A percentile compares a stretch with the other conserved stretches of the same genome.
phyloP scores from a whole-genome alignment of 2,888 invertebrate species.

The Nomada ruficornis region DNA sequence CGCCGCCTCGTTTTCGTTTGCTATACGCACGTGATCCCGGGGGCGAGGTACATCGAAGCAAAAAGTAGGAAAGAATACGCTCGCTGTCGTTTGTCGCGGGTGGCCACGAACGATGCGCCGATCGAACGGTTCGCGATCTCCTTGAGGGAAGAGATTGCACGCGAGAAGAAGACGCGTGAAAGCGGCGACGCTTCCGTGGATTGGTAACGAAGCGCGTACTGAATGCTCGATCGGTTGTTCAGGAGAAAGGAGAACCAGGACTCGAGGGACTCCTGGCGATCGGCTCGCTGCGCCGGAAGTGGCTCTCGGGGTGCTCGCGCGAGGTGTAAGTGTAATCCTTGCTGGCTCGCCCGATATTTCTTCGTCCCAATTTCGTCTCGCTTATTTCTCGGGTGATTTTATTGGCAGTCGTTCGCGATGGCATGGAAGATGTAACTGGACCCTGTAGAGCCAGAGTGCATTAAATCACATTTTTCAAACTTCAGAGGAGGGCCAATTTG shows the following conservation, averaged over 20 bases:
- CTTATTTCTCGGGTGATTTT: too few species aligned
- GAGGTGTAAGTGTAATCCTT: slow-evolving; percentile 3
- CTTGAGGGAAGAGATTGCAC: background rate
- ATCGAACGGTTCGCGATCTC: background rate
- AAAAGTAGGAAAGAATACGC: too few species aligned
- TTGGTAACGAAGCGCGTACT: slow-evolving; percentile 25
- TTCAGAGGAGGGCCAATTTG: too few species aligned
- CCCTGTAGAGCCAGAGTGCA: too few species aligned
- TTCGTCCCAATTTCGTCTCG: too few species aligned
- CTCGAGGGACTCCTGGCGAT: slow-evolving; percentile 49
- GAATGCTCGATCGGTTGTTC: slow-evolving; percentile 50
- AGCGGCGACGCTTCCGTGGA: slow-evolving; percentile 18
- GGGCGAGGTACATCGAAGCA: too few species aligned
- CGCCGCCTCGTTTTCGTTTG: background rate
- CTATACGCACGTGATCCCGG: too few species aligned
- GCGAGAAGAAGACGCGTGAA: slow-evolving; percentile 11
- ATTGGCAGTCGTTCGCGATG: background rate
- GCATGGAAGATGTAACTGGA: too few species aligned
- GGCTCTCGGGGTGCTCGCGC: slow-evolving; percentile 12
- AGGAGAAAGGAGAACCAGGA: slow-evolving; percentile 48
- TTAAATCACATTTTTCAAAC: too few species aligned
- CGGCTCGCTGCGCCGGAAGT: slow-evolving; percentile 25
- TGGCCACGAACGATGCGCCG: slow-evolving; percentile 30
- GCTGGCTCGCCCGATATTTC: background rate
- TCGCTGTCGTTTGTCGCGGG: slow-evolving; percentile 1